phyloP scores from a whole-genome alignment of 2,797 vertebrate genomes.

The Danio albolineatus region DNA sequence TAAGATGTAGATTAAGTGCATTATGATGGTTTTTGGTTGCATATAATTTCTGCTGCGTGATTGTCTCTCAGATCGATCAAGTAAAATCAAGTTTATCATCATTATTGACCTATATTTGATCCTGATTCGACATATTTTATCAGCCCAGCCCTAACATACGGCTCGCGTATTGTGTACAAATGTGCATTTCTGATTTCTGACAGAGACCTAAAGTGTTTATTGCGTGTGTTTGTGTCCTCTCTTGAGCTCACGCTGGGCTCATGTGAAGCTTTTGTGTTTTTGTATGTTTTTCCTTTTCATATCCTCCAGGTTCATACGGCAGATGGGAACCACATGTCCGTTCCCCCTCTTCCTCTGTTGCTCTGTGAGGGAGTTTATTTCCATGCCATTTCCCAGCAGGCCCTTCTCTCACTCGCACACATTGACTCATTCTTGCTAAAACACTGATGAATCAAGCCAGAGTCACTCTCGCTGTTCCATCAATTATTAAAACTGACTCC shows the following conservation, averaged over 20 bases:
- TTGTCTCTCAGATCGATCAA: too few relatives aligned
- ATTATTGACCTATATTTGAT: too few relatives aligned
- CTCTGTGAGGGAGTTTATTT: constrained; percentile 41
- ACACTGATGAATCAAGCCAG: constrained; percentile 34
- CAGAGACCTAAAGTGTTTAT: not conserved
- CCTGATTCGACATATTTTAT: too few relatives aligned
- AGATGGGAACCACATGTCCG: constrained; percentile 66
- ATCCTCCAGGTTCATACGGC: constrained; percentile 59
- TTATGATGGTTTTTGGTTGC: too few relatives aligned
- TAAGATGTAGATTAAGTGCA: too few relatives aligned
- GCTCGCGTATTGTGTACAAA: constrained; percentile 19
- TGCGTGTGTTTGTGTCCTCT: constrained; percentile 30
- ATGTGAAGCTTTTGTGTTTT: constrained; percentile 20
- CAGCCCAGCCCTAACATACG: not conserved
- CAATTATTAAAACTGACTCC: constrained; percentile 34
- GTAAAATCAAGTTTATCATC: too few relatives aligned
- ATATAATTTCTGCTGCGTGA: too few relatives aligned
- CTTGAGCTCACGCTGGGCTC: constrained; percentile 6
- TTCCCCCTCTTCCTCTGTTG: constrained; percentile 44
- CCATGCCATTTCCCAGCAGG: constrained; percentile 59
- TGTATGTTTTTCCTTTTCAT: constrained; percentile 59
- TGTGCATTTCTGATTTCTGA: constrained; percentile 4
- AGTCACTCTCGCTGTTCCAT: constrained; percentile 47
- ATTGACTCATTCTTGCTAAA: constrained; percentile 50
- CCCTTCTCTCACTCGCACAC: constrained; percentile 37